phyloP scores from a whole-genome alignment of 1,140 invertebrate genomes.

The Drosophila pachea region DNA sequence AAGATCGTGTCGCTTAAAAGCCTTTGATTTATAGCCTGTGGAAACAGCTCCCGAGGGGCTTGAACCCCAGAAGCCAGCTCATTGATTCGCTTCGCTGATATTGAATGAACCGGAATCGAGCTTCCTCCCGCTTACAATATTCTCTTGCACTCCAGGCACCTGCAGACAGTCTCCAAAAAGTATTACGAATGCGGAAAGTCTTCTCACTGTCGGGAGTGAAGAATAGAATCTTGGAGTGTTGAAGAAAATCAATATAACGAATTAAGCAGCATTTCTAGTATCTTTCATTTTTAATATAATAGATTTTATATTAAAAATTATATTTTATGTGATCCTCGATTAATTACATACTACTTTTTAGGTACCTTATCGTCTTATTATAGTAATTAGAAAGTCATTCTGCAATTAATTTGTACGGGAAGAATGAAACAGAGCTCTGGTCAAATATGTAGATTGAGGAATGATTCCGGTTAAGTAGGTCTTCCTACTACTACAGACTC shows the following conservation, averaged over 20 bases:
- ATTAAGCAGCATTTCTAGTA: too few species aligned
- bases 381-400: too few species aligned
- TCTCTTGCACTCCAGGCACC: slow-evolving; percentile 27
- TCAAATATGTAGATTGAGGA: too few species aligned
- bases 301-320: too few species aligned
- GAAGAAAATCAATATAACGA: neutral
- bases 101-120: neutral
- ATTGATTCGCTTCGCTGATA: neutral
- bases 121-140: slow-evolving; percentile 24
- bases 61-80: neutral
- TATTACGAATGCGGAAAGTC: neutral
- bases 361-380: too few species aligned
- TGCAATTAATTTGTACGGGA: too few species aligned
- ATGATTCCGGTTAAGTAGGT: too few species aligned
- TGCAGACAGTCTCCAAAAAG: slow-evolving; percentile 18
- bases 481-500: too few species aligned
- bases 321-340: too few species aligned
- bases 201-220: neutral
- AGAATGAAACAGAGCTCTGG: too few species aligned
- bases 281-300: too few species aligned
- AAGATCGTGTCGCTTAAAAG: slow-evolving; percentile 49
- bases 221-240: neutral
- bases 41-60: slow-evolving; percentile 47
- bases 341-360: too few species aligned
- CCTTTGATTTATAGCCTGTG: slow-evolving; percentile 71